Evolutionary conservation across 2,797 vertebrate species (phyloP).

Genomic region (Diglossa cyanea): DNA sequence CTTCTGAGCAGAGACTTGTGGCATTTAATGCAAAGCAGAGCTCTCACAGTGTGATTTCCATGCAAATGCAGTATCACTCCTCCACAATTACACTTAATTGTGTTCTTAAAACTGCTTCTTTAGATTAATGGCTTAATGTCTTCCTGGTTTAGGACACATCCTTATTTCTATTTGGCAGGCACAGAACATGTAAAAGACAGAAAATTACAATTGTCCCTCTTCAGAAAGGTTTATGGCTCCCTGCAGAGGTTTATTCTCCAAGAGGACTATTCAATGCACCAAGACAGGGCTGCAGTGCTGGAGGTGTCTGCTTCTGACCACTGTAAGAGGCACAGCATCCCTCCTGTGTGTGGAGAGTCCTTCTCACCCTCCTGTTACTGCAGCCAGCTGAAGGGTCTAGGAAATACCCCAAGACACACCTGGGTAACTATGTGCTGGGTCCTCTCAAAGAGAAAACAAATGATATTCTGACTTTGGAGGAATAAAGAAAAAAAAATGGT

Average conservation of each 20-base stretch:
- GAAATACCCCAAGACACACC: background rate
- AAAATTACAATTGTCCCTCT: background rate
- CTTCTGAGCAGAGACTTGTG: background rate
- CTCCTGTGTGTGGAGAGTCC: background rate
- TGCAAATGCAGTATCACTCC: background rate
- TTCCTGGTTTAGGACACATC: background rate
- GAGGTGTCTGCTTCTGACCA: background rate
- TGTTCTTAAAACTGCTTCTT: background rate
- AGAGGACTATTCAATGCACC: background rate
- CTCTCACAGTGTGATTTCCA: background rate
- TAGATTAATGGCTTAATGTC: background rate
- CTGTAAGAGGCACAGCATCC: background rate
- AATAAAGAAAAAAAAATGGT: background rate
- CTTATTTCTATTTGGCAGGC: conserved; percentile 2
- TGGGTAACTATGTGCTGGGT: background rate
- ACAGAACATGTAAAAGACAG: background rate
- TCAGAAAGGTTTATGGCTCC: background rate
- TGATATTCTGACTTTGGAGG: background rate
- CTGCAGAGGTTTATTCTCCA: background rate
- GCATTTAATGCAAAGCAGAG: background rate
- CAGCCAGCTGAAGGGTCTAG: background rate
- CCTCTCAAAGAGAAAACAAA: background rate
- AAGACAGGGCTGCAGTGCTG: background rate
- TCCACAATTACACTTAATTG: background rate
- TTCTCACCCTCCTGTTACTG: background rate